Evolutionary conservation across 2,113 vertebrate genomes (phyloP), one percentile per base, ranked within the genome.

Genomic region (Hemibagrus wyckioides): DNA sequence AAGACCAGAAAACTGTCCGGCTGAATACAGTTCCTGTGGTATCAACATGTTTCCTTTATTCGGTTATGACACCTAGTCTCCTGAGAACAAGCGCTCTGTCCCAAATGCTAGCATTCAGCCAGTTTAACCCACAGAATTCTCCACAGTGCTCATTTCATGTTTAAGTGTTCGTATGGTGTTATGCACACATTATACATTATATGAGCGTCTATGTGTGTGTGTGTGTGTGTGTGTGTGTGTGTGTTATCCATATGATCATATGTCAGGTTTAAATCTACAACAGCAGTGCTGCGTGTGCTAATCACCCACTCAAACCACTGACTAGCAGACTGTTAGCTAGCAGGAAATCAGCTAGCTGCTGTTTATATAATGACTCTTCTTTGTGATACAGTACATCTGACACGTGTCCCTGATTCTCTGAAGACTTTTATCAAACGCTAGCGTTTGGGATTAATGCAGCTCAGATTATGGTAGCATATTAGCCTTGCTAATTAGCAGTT

Each of bases 1-100:
- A 94, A 95, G 95, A 96, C 95, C 95, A 95, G 93, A 94, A 95
- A 95, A 95, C 95, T 95, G 95, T 96, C 14, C 90, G 94, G 94
- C 94, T 93, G 93, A 94, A 93, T 91, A 91, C 90, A 93, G 92
- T 83, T 85, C 44, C 87, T 89, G 85, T 90, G 92, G 90, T 92
- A 94, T 92, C 93, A 92, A 93, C 94, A 96, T 94, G 95, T 77
- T 79, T 52, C 30, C 10, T 76, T 92, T 94, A 94, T 33, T 52
- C 44, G 21, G n/a, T 54, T 80, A 52, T 33, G 48, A 80, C n/a
- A 30, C 4, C 3, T 54, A 56, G 30, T 39, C 21, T 28, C 36
- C 36, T 59, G 54, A 36, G 54, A 81, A 59, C n/a, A 10, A 39
- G 28, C 33, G 13, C 50, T 57, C 30, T 13, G 21, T 80, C 52